phyloP scores from a whole-genome alignment of 2,113 vertebrate species.

The Caracal caracal region DNA sequence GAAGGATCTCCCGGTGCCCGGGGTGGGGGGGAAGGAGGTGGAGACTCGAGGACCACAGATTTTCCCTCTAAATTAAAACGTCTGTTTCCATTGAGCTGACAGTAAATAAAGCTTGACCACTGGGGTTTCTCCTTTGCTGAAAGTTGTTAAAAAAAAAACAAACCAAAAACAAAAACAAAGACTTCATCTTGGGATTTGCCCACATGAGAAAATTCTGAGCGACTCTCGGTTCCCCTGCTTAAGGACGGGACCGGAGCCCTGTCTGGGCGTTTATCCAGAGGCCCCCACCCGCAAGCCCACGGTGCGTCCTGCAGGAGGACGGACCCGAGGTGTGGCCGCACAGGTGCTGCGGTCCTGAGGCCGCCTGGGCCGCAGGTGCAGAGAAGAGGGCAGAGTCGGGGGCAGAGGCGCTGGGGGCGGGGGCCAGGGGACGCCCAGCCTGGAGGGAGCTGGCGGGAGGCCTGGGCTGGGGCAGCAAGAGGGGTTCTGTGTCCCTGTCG shows the following conservation, averaged over 20 bases:
- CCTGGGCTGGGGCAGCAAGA: neutral
- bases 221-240: neutral
- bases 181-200: neutral
- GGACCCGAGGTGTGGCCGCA: neutral
- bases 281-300: neutral
- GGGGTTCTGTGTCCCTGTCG: neutral
- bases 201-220: neutral
- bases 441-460: neutral
- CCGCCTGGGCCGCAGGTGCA: neutral
- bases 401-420: neutral
- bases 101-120: neutral
- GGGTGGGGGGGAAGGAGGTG: fast-evolving
- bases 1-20: neutral
- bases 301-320: neutral
- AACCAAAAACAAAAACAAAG: neutral
- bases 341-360: neutral
- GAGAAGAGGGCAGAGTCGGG: too few relatives aligned
- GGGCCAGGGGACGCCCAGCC: neutral
- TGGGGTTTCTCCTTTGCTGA: neutral
- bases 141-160: neutral
- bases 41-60: neutral
- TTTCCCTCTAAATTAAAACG: neutral
- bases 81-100: neutral
- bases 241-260: neutral
- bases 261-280: neutral